Evolutionary conservation across 2,113 vertebrate genomes (phyloP).

Genomic region (Brienomyrus brachyistius): DNA sequence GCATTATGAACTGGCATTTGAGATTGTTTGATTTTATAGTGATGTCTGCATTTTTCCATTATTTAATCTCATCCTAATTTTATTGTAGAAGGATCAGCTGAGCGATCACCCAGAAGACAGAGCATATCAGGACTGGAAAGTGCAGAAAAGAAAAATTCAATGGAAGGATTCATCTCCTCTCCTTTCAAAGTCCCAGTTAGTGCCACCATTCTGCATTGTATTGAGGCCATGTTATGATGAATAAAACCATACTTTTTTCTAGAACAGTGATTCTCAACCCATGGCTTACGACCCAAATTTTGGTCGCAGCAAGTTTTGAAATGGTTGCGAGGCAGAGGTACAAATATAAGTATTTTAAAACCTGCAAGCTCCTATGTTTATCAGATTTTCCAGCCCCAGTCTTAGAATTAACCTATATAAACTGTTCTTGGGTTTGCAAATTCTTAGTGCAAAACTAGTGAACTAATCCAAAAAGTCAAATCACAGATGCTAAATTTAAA

Average conservation of each 20-base stretch:
- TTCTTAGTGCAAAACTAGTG: no score
- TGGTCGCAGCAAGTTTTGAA: no score
- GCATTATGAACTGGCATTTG: not conserved
- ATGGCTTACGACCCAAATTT: no score
- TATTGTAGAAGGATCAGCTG: constrained; percentile 74
- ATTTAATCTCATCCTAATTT: not conserved
- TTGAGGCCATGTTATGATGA: not conserved
- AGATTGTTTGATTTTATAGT: not conserved
- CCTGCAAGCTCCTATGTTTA: not conserved
- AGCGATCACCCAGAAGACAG: constrained; percentile 85
- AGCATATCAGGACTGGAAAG: constrained; percentile 87
- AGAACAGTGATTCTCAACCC: not conserved
- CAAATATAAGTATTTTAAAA: no score
- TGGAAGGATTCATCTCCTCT: constrained; percentile 78
- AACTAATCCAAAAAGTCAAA: no score
- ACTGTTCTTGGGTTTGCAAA: no score
- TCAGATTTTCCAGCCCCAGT: no score
- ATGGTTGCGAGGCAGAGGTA: no score
- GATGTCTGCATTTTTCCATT: not conserved
- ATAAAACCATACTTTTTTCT: not conserved
- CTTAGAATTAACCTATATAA: no score
- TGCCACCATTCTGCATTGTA: constrained; percentile 17
- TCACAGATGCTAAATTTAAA: no score
- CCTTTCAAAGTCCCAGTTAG: constrained; percentile 95
- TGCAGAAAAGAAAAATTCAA: constrained; percentile 76